Evolutionary conservation across 2,888 invertebrate genomes (phyloP), one percentile per base, ranked within the genome.

Genomic region (Elmis aenea): DNA sequence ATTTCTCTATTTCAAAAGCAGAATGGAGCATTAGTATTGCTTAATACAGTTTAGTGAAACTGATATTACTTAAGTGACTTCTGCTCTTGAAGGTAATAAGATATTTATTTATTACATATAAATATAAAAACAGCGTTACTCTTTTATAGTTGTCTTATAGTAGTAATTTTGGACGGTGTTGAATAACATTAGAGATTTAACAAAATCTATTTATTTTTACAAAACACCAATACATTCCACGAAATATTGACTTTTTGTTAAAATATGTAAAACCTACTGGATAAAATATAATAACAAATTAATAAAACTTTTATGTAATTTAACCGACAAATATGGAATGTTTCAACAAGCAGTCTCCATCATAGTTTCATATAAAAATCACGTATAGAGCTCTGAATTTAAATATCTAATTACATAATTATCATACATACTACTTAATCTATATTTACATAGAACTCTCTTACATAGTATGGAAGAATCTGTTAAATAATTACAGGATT

Each of bases 291-390:
- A 43, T 29, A 38, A 40, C 22, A 23, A 35, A 35, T 29, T 33
- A 57, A 57, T 58, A 59, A 60, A 55, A 57, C 52, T 57, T 54
- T 50, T 49, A 59, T 61, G 58, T 58, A 59, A 59, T 58, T 57
- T 54, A 50, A 54, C 57, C 40, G n/a, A n/a, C n/a, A 43, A 45
- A 38, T 38, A 44, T 51, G 53, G 56, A 56, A 55, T 54, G 54
- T 50, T 44, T 46, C 50, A 37, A 50, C 37, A 52, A 51, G 49
- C 56, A 54, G 56, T 54, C 54, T 54, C 50, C 41, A 43, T 31
- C 45, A 21, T 42, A 42, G 34, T 26, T 42, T 35, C 33, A 39
- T 29, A 39, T 36, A 36, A 45, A 44, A 45, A 45, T 45, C 34
- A 42, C 31, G 31, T 34, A 33, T 28, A 38, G 16, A 29, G 10